These are phyloP conservation scores for Chrysomela aeneicollis DNA, from an alignment of 2,888 invertebrate genomes.

Conservation along the genomic window DNA sequence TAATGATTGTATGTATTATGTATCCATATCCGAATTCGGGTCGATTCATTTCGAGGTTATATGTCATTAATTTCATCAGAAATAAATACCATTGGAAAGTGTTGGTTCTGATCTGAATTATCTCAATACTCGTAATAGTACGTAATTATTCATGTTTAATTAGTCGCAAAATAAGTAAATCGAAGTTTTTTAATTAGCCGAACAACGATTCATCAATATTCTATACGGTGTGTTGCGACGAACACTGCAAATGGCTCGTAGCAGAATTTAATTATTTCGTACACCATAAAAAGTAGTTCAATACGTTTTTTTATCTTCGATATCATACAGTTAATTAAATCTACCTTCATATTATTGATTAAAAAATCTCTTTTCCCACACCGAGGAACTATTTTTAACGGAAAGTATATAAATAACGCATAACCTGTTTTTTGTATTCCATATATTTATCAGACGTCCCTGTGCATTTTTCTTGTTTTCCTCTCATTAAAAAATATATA, in stretches of 20 bases:
- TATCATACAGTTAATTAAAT: slow-evolving; percentile 41
- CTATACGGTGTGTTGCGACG: slow-evolving; percentile 29
- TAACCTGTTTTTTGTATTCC: slow-evolving; percentile 34
- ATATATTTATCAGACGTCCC: slow-evolving; percentile 24
- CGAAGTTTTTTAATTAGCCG: slow-evolving; percentile 38
- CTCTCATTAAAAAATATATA: not conserved
- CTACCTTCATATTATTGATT: slow-evolving; percentile 38
- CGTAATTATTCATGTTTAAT: slow-evolving; percentile 35
- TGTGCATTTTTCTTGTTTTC: not conserved
- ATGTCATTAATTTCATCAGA: slow-evolving; percentile 2
- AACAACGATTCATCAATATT: slow-evolving; percentile 40
- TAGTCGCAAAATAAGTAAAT: slow-evolving; percentile 35
- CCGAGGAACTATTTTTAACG: slow-evolving; percentile 35
- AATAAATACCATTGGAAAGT: slow-evolving; percentile 28
- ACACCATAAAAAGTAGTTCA: slow-evolving; percentile 40
- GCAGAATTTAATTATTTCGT: slow-evolving; percentile 41
- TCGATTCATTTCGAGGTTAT: not conserved
- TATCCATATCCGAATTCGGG: not conserved
- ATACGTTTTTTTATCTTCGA: slow-evolving; percentile 34
- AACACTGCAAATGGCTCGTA: slow-evolving; percentile 35
- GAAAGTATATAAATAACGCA: slow-evolving; percentile 34
- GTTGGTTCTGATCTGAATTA: slow-evolving; percentile 27
- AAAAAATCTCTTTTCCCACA: slow-evolving; percentile 42
- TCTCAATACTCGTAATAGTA: slow-evolving; percentile 28
- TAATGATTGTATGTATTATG: too few species aligned